phyloP scores from a whole-genome alignment of 2,113 vertebrate genomes.

The Riparia riparia region DNA sequence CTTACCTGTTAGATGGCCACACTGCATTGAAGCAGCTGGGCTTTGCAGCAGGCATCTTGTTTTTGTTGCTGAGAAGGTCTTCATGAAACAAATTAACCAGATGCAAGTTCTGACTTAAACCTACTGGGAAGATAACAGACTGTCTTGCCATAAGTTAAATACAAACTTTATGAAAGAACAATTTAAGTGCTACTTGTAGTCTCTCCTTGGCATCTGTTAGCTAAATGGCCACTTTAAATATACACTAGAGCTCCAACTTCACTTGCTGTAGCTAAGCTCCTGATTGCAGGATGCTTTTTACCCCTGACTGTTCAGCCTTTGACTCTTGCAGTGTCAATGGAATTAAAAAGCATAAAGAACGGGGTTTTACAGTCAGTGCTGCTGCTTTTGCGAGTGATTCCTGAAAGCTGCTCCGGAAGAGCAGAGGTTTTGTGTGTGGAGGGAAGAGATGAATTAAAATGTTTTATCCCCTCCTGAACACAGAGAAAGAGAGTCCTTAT shows the following conservation, averaged over 20 bases:
- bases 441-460: conserved; percentile 29
- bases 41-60: background rate
- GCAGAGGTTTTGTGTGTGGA: background rate
- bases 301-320: conserved; percentile 2
- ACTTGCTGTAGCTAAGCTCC: background rate
- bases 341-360: conserved; percentile 32
- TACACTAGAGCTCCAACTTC: background rate
- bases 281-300: conserved; percentile 15
- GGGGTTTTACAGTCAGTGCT: background rate
- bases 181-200: background rate
- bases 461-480: background rate
- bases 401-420: conserved; percentile 7
- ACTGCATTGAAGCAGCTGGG: background rate
- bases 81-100: background rate
- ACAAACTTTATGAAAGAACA: background rate
- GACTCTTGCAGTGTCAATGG: background rate
- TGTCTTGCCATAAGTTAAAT: background rate
- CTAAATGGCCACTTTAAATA: conserved; percentile 32
- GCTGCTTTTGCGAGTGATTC: background rate
- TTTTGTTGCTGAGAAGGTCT: background rate
- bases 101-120: background rate
- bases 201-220: conserved; percentile 39
- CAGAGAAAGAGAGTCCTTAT: background rate
- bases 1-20: background rate
- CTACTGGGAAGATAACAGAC: background rate